Base-by-base conservation (phyloP, 2,113 vertebrate genomes). In the Halichoerus grypus region DNA sequence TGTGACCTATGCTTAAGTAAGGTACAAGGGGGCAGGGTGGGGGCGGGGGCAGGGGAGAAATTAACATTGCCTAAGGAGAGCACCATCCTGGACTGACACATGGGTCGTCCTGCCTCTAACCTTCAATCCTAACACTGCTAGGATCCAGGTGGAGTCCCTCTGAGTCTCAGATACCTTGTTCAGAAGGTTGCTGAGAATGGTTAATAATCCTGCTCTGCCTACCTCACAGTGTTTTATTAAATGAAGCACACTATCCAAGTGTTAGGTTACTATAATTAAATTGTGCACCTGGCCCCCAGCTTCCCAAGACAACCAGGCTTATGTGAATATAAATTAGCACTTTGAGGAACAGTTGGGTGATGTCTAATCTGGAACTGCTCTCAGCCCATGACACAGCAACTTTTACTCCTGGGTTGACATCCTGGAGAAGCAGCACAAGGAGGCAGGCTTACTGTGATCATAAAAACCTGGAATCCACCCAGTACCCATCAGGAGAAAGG, bases 211-310 rank as follows among this genome's bases (percentile, higher is more conserved):
- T 93, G 71, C 49, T 28, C 53, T 71, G 65, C 83, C 59, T 51
- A 2, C 53, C 79, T 69, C 21, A 28, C 39, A 28, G 31, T 10
- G 0, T 59, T 59, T 51, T 59, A 39, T 31, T 67, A 36, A 82
- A 39, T 67, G 59, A 65, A 77, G 53, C 55, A n/a, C 10, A 49
- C 33, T 65, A 18, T 77, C 65, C 13, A 74, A 9, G 76, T 92
- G 53, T 76, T 77, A 67, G 90, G 24, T 90, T 91, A 49, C 88
- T 83, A 6, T 67, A 76, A 93, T 79, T 88, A 88, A 79, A 55
- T 26, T 76, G 33, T 67, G 26, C 36, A 18, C 49, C 74, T 91
- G 85, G 69, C 42, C 88, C 65, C 88, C 36, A 51, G 49, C 85
- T 80, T 86, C 81, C 74, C 42, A 71, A 77, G 80, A 94, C 80